Conservation (phyloP, 2,113 vertebrate genomes). For the Cyprinodon variegatus region DNA sequence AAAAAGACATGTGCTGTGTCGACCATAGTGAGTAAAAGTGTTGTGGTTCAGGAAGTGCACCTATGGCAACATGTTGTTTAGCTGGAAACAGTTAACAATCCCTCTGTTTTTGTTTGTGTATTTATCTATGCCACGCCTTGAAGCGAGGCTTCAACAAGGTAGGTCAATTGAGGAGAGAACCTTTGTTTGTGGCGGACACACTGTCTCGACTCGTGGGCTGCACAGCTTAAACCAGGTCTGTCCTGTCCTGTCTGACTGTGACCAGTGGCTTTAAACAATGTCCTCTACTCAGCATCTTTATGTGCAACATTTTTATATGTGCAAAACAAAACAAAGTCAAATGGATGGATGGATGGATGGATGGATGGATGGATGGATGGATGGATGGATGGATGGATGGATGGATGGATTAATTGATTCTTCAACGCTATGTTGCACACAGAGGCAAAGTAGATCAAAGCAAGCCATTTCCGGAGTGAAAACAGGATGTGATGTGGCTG, state of each 20-base stretch:
- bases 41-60: constrained; percentile 53
- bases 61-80: constrained; percentile 60
- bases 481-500: constrained; percentile 68
- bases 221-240: constrained; percentile 42
- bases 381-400: not conserved
- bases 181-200: constrained; percentile 65
- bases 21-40: too few species aligned
- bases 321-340: not conserved
- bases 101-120: constrained; percentile 63
- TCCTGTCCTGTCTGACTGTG: constrained; percentile 62
- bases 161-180: constrained; percentile 62
- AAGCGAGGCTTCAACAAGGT: constrained; percentile 81
- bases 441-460: not conserved
- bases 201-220: constrained; percentile 37
- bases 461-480: constrained; percentile 34
- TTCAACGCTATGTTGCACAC: not conserved
- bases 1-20: not conserved
- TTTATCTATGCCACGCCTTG: constrained; percentile 75
- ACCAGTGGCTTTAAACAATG: constrained; percentile 53
- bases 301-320: constrained; percentile 24
- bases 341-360: not conserved
- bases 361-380: not conserved
- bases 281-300: constrained; percentile 28
- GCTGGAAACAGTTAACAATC: constrained; percentile 68
- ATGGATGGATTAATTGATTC: not conserved